Base-by-base conservation (phyloP, 2,888 invertebrate genomes). In the Griposia aprilina region DNA sequence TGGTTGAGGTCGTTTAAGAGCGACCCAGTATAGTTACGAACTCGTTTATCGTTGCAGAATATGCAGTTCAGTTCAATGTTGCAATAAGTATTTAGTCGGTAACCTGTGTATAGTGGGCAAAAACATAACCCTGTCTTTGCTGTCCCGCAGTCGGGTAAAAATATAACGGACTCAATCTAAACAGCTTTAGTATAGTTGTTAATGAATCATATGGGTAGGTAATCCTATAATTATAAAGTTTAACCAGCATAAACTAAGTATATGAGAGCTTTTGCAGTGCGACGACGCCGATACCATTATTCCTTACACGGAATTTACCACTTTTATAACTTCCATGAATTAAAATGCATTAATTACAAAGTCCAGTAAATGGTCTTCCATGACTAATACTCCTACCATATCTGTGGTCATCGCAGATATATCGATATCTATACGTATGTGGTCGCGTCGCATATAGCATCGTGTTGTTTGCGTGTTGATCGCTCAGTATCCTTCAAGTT, bases 351-450 rank as follows among this genome's bases (percentile, higher is more conserved):
- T 66, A 67, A 77, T 80, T 79, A 70, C 79, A 74, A 82, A 81
- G 74, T 62, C 71, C 74, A 78, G 41, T 71, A 68, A 77, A 70
- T 77, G 77, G 74, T 73, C 75, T 80, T 78, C 52, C 73, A 83
- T 88, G 85, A 89, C 88, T 84, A 85, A 85, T 81, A 67, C 63
- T 74, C 75, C 52, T 74, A 74, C 74, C 55, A 78, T 62, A 74
- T 73, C 81, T 85, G 88, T 68, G 84, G 87, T 84, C 68, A 80
- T 81, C 73, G 76, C 81, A 75, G 75, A 78, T 74, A 81, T 82
- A 78, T 78, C 69, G 68, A 63, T 78, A 59, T n/a, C 67, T 63
- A 82, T 68, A 74, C 7, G 7, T 41, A 41, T 41, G 41, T 41
- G 41, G 41, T 41, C 41, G 41, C 41, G 41, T 41, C 41, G 41